Conservation (phyloP, 2,888 invertebrate genomes). For the Cinara cedri region DNA sequence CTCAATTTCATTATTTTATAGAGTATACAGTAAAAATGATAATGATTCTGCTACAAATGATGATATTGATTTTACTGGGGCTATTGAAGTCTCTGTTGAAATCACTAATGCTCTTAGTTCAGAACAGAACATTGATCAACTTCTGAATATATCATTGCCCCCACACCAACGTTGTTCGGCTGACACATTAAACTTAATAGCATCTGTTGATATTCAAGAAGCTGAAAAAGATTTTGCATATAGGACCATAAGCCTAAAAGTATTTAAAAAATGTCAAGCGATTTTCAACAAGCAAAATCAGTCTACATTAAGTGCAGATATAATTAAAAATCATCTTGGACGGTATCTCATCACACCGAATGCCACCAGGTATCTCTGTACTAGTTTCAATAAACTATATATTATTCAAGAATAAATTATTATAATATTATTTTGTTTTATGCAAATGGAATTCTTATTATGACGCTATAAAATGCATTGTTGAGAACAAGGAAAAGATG, state of each 20-base stretch:
- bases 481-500: not conserved
- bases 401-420: no score
- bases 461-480: not conserved
- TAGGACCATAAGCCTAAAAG: not conserved
- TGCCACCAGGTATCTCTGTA: conserved; percentile 17
- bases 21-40: not conserved
- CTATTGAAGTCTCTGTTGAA: not conserved
- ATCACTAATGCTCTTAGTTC: not conserved
- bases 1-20: not conserved
- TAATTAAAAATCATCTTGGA: not conserved
- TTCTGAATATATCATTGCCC: not conserved
- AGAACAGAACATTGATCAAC: not conserved
- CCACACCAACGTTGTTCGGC: conserved; percentile 11
- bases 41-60: not conserved
- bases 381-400: no score
- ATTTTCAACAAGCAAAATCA: conserved; percentile 16
- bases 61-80: not conserved
- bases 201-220: not conserved
- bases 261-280: conserved; percentile 6
- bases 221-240: not conserved
- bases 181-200: not conserved
- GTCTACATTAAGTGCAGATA: conserved; percentile 1
- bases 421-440: no score
- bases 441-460: conserved; percentile 7
- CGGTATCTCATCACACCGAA: conserved; percentile 4